Evolutionary conservation across 2,797 vertebrate genomes (phyloP).

Genomic region (Melopsittacus undulatus): DNA sequence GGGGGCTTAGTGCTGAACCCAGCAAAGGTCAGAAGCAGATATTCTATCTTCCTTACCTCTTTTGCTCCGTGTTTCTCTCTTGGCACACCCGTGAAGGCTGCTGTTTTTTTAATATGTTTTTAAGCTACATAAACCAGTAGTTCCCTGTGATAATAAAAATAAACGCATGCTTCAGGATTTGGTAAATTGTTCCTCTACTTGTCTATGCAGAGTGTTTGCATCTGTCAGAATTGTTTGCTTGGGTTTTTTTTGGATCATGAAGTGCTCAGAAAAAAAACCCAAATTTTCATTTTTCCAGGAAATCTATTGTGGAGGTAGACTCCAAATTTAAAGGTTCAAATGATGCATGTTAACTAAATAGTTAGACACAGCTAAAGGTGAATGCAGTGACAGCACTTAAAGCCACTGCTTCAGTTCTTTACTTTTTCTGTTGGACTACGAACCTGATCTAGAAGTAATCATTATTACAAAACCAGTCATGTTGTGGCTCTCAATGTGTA

Average conservation of each 20-base stretch:
- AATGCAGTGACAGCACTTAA: neutral
- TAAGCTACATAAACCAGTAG: neutral
- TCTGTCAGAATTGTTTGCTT: neutral
- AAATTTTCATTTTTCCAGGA: neutral
- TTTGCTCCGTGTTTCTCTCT: neutral
- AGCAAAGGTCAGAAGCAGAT: neutral
- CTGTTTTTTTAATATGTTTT: neutral
- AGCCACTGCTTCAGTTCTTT: neutral
- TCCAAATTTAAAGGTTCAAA: neutral
- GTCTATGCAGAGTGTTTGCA: neutral
- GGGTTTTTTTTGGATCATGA: neutral
- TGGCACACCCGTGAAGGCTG: neutral
- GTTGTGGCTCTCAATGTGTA: neutral
- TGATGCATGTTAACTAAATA: neutral
- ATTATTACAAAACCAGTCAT: neutral
- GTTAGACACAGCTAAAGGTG: neutral
- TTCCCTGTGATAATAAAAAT: neutral
- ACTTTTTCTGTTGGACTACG: neutral
- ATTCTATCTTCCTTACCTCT: neutral
- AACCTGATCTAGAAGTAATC: neutral
- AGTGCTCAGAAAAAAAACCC: neutral
- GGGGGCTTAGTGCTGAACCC: neutral
- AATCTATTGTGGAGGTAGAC: neutral
- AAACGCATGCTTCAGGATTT: neutral
- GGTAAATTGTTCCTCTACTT: neutral